Evolutionary conservation across 2,888 invertebrate genomes (phyloP).

Genomic region (Synanthedon vespiformis): DNA sequence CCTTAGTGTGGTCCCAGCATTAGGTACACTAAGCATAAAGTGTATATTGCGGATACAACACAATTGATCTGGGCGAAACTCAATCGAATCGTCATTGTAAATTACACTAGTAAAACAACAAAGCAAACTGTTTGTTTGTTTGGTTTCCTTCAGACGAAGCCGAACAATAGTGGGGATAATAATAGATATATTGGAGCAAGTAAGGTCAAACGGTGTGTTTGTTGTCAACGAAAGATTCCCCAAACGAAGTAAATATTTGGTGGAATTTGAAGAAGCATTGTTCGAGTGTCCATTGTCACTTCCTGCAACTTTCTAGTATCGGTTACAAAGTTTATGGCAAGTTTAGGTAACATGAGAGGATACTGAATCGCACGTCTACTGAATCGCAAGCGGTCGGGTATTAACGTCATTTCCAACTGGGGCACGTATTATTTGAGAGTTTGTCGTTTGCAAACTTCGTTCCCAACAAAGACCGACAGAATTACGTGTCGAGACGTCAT

Average conservation of each 20-base stretch:
- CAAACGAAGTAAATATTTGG: background rate
- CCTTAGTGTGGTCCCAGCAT: no score
- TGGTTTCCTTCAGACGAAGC: background rate
- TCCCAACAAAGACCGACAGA: slow-evolving; percentile 6
- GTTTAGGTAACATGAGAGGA: slow-evolving; percentile 14
- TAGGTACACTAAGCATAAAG: no score
- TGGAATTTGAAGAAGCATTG: background rate
- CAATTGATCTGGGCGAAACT: no score
- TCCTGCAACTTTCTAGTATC: background rate
- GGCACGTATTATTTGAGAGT: slow-evolving; percentile 18
- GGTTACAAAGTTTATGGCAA: slow-evolving; percentile 8
- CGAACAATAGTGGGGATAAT: no score
- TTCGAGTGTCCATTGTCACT: background rate
- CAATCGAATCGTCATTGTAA: background rate
- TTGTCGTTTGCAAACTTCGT: slow-evolving; percentile 14
- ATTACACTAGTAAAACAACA: background rate
- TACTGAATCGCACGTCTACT: slow-evolving; percentile 9
- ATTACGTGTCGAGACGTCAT: background rate
- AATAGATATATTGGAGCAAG: slow-evolving; percentile 1
- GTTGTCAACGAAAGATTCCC: slow-evolving; percentile 2
- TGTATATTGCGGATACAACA: background rate
- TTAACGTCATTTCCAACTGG: slow-evolving; percentile 11
- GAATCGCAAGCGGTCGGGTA: slow-evolving; percentile 11
- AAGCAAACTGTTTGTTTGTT: background rate
- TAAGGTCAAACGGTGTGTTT: slow-evolving; percentile 2